Evolutionary conservation across 2,888 invertebrate genomes (phyloP).

Genomic region (Zelleria hepariella): DNA sequence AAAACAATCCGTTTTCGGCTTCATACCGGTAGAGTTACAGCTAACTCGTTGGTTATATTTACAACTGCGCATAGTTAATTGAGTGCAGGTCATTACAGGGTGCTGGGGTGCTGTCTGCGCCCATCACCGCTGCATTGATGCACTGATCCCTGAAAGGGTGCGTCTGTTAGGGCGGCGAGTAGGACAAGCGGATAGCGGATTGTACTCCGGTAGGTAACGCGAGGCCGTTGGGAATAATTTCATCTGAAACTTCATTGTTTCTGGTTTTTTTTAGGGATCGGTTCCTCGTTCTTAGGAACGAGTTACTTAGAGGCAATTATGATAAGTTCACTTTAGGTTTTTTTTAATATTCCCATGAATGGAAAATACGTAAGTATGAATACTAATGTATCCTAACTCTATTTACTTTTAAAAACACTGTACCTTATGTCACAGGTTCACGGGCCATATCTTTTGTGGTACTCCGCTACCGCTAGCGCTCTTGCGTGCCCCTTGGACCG

Average conservation of each 20-base stretch:
- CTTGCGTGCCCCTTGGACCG: conserved; percentile 9
- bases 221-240: background rate
- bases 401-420: too few relatives aligned
- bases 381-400: too few relatives aligned
- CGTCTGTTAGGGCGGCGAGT: background rate
- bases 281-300: background rate
- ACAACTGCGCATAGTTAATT: conserved; percentile 5
- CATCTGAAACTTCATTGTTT: background rate
- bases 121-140: conserved; percentile 39
- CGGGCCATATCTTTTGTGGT: background rate
- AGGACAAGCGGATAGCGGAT: background rate
- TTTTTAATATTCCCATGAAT: too few relatives aligned
- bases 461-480: background rate
- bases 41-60: background rate
- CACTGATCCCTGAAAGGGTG: conserved; percentile 54
- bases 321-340: too few relatives aligned
- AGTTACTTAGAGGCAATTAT: background rate
- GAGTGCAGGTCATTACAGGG: conserved; percentile 3
- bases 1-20: background rate
- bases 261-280: background rate
- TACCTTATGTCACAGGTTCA: too few relatives aligned
- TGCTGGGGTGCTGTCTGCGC: conserved; percentile 15
- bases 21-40: background rate
- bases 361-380: too few relatives aligned
- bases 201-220: background rate